Evolutionary conservation across 2,888 invertebrate species (phyloP), one percentile per base, ranked within the genome.

Genomic region (Leptinotarsa haldemani): DNA sequence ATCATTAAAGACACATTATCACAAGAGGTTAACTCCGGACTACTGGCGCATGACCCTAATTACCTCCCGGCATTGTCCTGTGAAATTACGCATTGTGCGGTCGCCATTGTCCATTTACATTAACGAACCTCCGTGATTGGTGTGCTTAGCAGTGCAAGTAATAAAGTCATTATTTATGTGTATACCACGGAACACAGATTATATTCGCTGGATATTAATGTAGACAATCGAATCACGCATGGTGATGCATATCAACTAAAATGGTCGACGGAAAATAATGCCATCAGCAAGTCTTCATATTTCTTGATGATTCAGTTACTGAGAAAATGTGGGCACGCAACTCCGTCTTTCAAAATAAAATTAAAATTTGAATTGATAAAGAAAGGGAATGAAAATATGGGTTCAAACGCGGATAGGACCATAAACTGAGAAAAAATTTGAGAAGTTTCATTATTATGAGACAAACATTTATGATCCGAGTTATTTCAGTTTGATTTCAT

Each of bases 161-260:
- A 69, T 68, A 66, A 73, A 70, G 58, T 64, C 65, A 63, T 73
- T 73, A 73, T 73, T 65, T 73, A 65, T 61, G 73, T 48, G 52
- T 70, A 70, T 58, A 65, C 53, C 30, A 58, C 66, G 71, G 71
- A 71, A 71, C 64, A 66, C 50, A 66, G 66, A 65, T 71, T 66
- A 58, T 46, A 22, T 16, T 65, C 22, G 65, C 61, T 47, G 66
- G 30, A n/a, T 40, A 40, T 40, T 61, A 25, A 61, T n/a, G 61
- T 61, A 40, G n/a, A 61, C 61, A 61, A 61, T 40, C 56, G 61
- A 61, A 61, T 30, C 61, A 61, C 61, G 61, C 61, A 61, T 61
- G 61, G 61, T n/a, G 61, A 61, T 16, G 61, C 40, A 61, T 16
- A 30, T 61, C 30, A 61, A 61, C 25, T 12, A 61, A 61, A 61